phyloP scores from a whole-genome alignment of 2,888 invertebrate species.

The Ceramica pisi region DNA sequence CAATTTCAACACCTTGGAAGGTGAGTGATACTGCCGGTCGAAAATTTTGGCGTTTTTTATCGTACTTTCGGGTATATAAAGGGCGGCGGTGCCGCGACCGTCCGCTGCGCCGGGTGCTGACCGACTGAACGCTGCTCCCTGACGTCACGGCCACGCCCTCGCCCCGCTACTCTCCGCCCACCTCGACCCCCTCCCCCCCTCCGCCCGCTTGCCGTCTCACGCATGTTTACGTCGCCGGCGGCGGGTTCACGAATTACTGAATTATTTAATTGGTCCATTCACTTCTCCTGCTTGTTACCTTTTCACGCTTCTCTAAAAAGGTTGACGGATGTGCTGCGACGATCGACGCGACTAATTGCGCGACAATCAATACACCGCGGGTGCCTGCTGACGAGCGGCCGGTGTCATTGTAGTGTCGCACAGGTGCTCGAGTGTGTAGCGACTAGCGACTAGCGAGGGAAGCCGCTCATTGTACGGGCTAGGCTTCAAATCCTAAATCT shows the following conservation, averaged over 20 bases:
- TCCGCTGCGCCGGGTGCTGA: conserved; percentile 86
- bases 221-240: conserved; percentile 90
- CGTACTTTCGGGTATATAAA: conserved; percentile 82
- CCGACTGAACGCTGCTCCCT: conserved; percentile 78
- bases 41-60: conserved; percentile 90
- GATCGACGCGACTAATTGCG: conserved; percentile 82
- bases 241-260: conserved; percentile 89
- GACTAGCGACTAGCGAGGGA: background rate
- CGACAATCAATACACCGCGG: conserved; percentile 72
- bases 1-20: conserved; percentile 93
- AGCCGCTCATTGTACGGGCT: background rate
- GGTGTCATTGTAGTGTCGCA: conserved; percentile 8
- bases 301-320: conserved; percentile 86
- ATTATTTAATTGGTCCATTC: conserved; percentile 91
- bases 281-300: conserved; percentile 87
- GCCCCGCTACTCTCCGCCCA: conserved; percentile 79
- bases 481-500: background rate
- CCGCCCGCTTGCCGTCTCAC: conserved; percentile 81
- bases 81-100: conserved; percentile 87
- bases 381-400: conserved; percentile 17
- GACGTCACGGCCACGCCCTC: conserved; percentile 89
- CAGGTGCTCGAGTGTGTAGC: conserved; percentile 6
- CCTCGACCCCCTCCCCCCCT: conserved; percentile 70
- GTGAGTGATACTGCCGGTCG: conserved; percentile 91
- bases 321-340: conserved; percentile 84